Base-by-base conservation (phyloP, 2,797 vertebrate genomes). In the Toxotes lorentzi region DNA sequence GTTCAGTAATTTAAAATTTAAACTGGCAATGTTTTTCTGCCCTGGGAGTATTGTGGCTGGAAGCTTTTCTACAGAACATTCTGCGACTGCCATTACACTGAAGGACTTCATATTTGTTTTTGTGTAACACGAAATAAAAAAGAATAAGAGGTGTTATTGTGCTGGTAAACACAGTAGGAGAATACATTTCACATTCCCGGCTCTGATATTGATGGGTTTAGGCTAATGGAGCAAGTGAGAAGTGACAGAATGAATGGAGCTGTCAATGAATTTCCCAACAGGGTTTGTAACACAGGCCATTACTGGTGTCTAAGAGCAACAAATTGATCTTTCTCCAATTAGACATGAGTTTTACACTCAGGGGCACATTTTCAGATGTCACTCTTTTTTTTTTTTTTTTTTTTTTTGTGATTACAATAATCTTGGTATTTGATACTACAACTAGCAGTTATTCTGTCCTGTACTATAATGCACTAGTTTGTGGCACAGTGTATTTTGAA, bases 221-320 rank as follows among this genome's bases (percentile, higher is more conserved):
- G 5, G 40, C 70, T 66, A 72, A 81, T 72, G 35, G 57, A 13
- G 48, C 53, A 58, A 54, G 51, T 66, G 34, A 62, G 32, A 75
- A 0, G 47, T 70, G 89, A 84, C 86, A 81, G 51, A 30, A 17
- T 61, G 74, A 66, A 60, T 16, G 41, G 45, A 75, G 65, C 51
- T 17, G 73, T 81, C 68, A 24, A 17, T 70, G 48, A 61, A 10
- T 74, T 40, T 62, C 34, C 71, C 16, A 43, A 76, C 34, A 66
- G 34, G 59, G 27, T 56, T 76, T 78, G 67, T 64, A 67, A 73
- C 58, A 70, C 7, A 48, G 47, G 57, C 64, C 67, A 81, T 83
- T 45, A 76, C 34, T 56, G 48, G 43, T 58, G 59, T 82, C 74
- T 58, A 40, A 67, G 34, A 62, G 68, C 79, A 56, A 65, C 63